A percentile compares a stretch with the other conserved stretches of the same genome.
These are phyloP conservation scores for Megaceryle alcyon DNA, from an alignment of 2,797 vertebrate genomes.

Conservation along the genomic window DNA sequence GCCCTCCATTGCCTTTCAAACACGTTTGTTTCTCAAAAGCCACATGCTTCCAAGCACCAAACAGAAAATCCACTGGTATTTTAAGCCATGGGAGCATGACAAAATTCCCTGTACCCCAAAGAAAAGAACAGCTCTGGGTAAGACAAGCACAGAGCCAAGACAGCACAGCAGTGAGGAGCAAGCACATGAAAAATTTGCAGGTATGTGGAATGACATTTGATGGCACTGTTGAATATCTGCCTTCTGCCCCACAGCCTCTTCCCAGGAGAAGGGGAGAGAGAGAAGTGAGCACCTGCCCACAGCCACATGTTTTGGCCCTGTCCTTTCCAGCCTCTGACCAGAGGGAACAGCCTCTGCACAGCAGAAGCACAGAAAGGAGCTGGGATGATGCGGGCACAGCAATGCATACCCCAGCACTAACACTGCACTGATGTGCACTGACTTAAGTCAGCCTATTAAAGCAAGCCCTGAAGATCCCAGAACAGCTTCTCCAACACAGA, in stretches of 20 bases:
- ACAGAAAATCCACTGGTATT: neutral
- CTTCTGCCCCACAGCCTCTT: neutral
- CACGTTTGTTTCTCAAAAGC: neutral
- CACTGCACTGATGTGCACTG: neutral
- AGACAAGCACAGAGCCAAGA: neutral
- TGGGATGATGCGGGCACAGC: neutral
- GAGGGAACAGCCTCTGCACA: neutral
- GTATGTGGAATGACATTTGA: neutral
- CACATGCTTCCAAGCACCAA: neutral
- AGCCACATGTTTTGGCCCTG: neutral
- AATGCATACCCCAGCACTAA: neutral
- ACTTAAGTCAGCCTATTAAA: neutral
- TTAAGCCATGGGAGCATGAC: neutral
- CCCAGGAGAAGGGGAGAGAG: neutral
- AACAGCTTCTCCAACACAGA: neutral
- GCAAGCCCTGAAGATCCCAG: neutral
- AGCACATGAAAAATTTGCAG: neutral
- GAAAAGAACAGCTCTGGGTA: neutral
- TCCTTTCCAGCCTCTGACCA: neutral
- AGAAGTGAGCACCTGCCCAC: neutral
- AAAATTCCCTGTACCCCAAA: neutral
- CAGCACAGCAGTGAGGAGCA: neutral
- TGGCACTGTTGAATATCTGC: neutral
- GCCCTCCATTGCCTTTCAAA: neutral
- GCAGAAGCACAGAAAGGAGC: neutral